phyloP scores from a whole-genome alignment of 2,113 vertebrate genomes.

The Protobothrops flavoviridis region DNA sequence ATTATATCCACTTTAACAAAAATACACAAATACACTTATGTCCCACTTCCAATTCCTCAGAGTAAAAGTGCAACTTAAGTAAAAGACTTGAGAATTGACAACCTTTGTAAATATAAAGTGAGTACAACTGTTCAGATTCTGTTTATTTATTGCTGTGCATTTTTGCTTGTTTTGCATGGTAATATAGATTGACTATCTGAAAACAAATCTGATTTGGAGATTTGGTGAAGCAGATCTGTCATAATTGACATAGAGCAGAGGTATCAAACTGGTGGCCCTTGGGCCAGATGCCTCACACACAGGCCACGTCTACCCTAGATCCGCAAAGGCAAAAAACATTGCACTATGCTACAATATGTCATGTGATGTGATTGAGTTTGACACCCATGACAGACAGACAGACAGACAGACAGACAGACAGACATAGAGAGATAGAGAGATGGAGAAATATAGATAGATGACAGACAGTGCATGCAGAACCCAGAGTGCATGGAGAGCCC shows the following conservation, averaged over 20 bases:
- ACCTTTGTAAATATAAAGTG: slow-evolving; percentile 1
- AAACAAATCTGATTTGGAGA: neutral
- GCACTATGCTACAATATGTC: no score
- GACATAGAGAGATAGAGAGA: no score
- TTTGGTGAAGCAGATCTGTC: neutral
- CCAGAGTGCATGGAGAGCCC: neutral
- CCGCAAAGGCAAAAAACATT: no score
- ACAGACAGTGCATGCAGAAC: neutral
- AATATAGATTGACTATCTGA: neutral
- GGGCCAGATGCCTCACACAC: no score
- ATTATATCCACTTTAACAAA: slow-evolving; percentile 7
- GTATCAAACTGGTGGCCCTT: no score
- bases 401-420: no score
- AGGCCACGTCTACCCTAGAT: no score
- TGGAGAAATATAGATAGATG: neutral
- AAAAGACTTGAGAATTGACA: slow-evolving; percentile 19
- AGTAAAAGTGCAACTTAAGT: slow-evolving; percentile 23
- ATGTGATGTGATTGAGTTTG: no score
- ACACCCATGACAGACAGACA: no score
- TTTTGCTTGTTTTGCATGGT: neutral
- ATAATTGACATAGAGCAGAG: neutral
- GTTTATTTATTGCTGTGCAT: neutral
- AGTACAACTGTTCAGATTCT: neutral
- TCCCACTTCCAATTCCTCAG: slow-evolving; percentile 28
- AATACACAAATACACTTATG: neutral